A percentile compares a stretch with the other conserved stretches of the same genome.
These are phyloP conservation scores for Harpegnathos saltator DNA, from an alignment of 1,140 invertebrate species.

Conservation along the genomic window DNA sequence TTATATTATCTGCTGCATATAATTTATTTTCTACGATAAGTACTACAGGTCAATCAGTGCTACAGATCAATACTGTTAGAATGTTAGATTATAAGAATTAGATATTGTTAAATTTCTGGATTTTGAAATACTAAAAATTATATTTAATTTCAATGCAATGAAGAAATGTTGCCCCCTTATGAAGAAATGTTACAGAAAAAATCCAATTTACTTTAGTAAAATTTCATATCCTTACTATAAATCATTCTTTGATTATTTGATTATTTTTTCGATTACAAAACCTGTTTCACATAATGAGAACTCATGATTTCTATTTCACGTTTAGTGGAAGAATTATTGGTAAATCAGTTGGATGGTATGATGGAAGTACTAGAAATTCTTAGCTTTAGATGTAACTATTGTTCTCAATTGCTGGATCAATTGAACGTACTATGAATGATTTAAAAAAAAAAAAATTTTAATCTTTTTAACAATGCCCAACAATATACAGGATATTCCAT, in stretches of 20 bases:
- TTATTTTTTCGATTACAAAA: neutral
- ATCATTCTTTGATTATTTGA: conserved; percentile 89
- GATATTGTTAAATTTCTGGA: too few species aligned
- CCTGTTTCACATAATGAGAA: neutral
- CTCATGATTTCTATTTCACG: neutral
- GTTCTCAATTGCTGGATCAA: conserved; percentile 76
- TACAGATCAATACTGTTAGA: neutral
- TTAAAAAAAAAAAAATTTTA: conserved; percentile 64
- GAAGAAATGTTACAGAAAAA: conserved; percentile 91
- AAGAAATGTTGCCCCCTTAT: conserved; percentile 80
- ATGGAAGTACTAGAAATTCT: conserved; percentile 76
- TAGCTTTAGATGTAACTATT: conserved; percentile 77
- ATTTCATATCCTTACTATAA: too few species aligned
- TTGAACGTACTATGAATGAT: conserved; percentile 82
- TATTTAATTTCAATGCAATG: conserved; percentile 62
- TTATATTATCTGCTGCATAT: neutral
- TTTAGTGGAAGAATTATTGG: conserved; percentile 82
- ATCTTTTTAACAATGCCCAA: too few species aligned
- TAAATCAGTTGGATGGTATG: conserved; percentile 69
- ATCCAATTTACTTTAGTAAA: conserved; percentile 93
- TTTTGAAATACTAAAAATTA: neutral
- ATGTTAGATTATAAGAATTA: too few species aligned
- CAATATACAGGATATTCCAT: too few species aligned
- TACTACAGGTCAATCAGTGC: conserved; percentile 31
- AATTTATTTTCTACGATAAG: conserved; percentile 2